phyloP scores from a whole-genome alignment of 2,113 vertebrate species.

The Pao palembangensis region DNA sequence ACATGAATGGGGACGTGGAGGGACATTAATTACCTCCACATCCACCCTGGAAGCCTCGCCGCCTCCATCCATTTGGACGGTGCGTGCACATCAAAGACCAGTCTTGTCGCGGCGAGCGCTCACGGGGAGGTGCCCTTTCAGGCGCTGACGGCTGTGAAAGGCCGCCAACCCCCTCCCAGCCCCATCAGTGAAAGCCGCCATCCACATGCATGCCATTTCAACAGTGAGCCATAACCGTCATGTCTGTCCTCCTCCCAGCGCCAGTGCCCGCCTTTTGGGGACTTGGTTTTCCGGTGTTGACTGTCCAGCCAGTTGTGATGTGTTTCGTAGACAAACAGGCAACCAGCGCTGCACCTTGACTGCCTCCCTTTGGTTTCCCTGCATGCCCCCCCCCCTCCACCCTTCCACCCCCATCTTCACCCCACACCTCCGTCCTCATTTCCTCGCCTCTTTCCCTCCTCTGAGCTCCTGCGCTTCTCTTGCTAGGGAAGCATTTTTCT shows the following conservation, averaged over 20 bases:
- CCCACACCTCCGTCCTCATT: conserved; percentile 15
- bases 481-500: conserved; percentile 2
- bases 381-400: conserved; percentile 38
- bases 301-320: conserved; percentile 79
- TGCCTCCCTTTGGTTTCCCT: conserved; percentile 60
- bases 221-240: conserved; percentile 7
- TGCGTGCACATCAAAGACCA: conserved; percentile 48
- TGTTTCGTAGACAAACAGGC: conserved; percentile 98
- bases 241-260: background rate
- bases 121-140: conserved; percentile 47
- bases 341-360: conserved; percentile 93
- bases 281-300: conserved; percentile 74
- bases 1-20: conserved; percentile 30
- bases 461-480: conserved; percentile 15
- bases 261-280: conserved; percentile 53
- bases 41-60: conserved; percentile 5
- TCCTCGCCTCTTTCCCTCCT: background rate
- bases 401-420: conserved; percentile 36
- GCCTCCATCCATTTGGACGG: conserved; percentile 13
- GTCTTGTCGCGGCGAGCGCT: conserved; percentile 40
- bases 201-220: conserved; percentile 37
- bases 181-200: conserved; percentile 18
- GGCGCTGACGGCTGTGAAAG: conserved; percentile 46
- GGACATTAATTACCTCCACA: conserved; percentile 53
- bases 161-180: conserved; percentile 19